Evolutionary conservation across 2,113 vertebrate species (phyloP).

Genomic region (Lates calcarifer): DNA sequence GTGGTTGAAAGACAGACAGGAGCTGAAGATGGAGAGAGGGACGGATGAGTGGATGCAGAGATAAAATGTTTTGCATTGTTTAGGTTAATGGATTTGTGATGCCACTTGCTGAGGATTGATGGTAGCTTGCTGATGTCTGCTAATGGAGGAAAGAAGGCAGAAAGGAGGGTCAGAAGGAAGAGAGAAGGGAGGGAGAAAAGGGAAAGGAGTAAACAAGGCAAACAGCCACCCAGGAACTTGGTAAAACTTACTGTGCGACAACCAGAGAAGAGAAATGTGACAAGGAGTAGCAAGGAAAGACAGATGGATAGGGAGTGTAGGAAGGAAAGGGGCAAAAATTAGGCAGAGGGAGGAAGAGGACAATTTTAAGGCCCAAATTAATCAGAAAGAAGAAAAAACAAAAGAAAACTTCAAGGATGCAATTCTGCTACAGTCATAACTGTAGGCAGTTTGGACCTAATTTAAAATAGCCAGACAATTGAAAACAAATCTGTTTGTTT

Average conservation of each 20-base stretch:
- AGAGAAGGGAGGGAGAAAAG: background rate
- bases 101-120: constrained; percentile 9
- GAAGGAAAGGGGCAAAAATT: background rate
- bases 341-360: too few species aligned
- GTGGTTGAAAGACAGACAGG: constrained; percentile 13
- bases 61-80: constrained; percentile 37
- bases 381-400: background rate
- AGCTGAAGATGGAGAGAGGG: background rate
- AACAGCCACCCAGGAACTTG: background rate
- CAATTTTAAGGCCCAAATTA: background rate
- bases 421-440: background rate
- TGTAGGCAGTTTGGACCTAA: background rate
- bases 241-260: background rate
- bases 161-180: background rate
- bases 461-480: background rate
- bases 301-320: background rate
- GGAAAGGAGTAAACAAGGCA: background rate
- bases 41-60: constrained; percentile 3
- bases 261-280: background rate
- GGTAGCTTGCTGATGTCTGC: constrained; percentile 15
- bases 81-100: constrained; percentile 42
- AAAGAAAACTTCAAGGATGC: background rate
- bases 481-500: background rate
- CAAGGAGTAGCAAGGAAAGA: background rate
- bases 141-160: constrained; percentile 15